These are phyloP conservation scores for Patella depressa DNA, from an alignment of 2,888 invertebrate genomes.

Conservation along the genomic window DNA sequence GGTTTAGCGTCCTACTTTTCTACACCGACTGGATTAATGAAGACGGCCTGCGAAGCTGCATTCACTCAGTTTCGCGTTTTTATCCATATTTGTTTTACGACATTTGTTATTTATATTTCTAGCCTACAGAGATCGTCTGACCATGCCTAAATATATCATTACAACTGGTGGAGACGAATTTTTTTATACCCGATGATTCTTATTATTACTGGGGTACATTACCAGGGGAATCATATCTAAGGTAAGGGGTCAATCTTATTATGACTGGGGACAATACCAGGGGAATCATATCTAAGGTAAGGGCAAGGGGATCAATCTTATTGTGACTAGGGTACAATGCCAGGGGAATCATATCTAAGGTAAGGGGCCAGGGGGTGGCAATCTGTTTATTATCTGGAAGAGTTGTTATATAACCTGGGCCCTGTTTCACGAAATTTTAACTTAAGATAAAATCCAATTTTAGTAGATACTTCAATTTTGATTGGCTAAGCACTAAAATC, in stretches of 20 bases:
- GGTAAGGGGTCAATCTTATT: constrained; percentile 40
- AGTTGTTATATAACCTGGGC: no score
- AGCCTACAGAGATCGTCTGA: constrained; percentile 44
- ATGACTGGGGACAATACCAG: constrained; percentile 33
- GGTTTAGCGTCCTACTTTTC: no score
- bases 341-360: no score
- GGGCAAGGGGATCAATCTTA: neutral
- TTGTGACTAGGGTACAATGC: neutral
- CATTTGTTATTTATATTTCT: neutral
- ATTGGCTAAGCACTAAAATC: no score
- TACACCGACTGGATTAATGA: no score
- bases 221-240: constrained; percentile 30
- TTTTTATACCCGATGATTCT: constrained; percentile 43
- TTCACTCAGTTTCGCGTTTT: no score
- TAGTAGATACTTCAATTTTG: no score
- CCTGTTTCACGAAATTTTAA: no score
- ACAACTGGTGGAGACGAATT: constrained; percentile 44
- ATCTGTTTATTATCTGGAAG: no score
- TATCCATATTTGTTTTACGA: neutral
- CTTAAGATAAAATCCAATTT: no score
- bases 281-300: constrained; percentile 34
- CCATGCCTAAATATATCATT: constrained; percentile 42
- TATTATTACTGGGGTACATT: constrained; percentile 36
- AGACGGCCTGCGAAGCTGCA: no score
- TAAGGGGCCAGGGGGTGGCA: no score